Percentiles rank a stretch among this genome's conserved stretches.
Evolutionary conservation across 2,797 vertebrate species (phyloP).

Genomic region (Rallus crepitans): DNA sequence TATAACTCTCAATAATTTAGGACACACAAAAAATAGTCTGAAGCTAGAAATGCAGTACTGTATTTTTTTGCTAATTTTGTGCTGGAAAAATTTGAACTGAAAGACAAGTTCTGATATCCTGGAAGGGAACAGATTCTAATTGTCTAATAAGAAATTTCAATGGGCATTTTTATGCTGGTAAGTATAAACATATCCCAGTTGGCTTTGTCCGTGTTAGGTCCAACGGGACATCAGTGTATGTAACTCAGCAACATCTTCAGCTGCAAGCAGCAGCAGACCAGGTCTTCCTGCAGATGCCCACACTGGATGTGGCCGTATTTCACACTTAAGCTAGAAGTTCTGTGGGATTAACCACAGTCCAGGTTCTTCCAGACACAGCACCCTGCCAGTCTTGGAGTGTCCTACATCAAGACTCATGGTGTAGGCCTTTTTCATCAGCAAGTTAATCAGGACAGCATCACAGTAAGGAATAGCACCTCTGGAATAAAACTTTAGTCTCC

Average conservation of each 20-base stretch:
- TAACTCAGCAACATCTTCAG: not conserved
- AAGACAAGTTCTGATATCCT: not conserved
- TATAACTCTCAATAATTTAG: not conserved
- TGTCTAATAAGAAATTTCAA: not conserved
- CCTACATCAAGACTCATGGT: not conserved
- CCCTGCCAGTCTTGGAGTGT: not conserved
- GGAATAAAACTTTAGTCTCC: not conserved
- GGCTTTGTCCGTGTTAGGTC: not conserved
- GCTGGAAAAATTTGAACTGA: not conserved
- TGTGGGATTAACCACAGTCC: fast-evolving
- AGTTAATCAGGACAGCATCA: not conserved
- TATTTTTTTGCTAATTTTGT: not conserved
- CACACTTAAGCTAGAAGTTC: not conserved
- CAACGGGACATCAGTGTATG: not conserved
- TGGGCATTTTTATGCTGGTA: not conserved
- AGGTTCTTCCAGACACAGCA: not conserved
- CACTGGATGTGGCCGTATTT: not conserved
- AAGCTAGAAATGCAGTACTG: not conserved
- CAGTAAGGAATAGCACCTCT: not conserved
- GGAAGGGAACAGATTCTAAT: not conserved
- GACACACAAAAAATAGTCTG: not conserved
- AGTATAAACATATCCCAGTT: not conserved
- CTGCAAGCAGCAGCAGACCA: not conserved
- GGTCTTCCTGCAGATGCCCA: not conserved
- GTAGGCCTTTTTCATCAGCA: not conserved